Percentiles rank a stretch among this genome's conserved stretches.
These are phyloP conservation scores for Pygoscelis antarcticus DNA, from an alignment of 2,113 vertebrate species.

Conservation along the genomic window DNA sequence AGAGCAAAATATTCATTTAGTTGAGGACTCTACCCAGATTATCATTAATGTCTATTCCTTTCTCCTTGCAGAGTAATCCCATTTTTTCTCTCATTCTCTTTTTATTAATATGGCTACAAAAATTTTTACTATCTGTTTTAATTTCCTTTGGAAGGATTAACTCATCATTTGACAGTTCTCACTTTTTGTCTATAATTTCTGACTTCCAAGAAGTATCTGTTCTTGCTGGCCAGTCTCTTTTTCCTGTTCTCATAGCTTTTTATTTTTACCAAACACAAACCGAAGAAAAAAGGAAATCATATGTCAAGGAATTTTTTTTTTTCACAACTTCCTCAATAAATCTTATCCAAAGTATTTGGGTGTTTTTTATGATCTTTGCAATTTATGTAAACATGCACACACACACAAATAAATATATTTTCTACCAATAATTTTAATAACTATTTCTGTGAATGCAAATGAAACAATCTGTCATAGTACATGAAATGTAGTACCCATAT, in stretches of 20 bases:
- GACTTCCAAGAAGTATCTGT: neutral
- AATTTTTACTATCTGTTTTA: neutral
- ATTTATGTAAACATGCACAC: neutral
- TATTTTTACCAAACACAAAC: neutral
- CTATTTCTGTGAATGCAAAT: neutral
- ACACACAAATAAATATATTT: neutral
- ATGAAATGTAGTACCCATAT: neutral
- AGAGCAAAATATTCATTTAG: neutral
- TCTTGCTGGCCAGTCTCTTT: neutral
- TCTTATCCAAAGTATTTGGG: neutral
- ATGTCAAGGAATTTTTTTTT: neutral
- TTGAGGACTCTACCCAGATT: neutral
- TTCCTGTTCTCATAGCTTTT: neutral
- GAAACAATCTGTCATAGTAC: neutral
- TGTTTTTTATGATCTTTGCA: neutral
- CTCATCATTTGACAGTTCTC: neutral
- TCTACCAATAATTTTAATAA: neutral
- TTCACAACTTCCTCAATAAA: neutral
- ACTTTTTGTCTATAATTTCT: neutral
- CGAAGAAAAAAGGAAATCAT: neutral
- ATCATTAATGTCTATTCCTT: neutral
- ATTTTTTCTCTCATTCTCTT: neutral
- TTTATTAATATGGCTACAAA: neutral
- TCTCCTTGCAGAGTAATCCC: neutral
- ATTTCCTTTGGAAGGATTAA: neutral